phyloP scores from a whole-genome alignment of 2,888 invertebrate genomes.

The Anoncus sp. region DNA sequence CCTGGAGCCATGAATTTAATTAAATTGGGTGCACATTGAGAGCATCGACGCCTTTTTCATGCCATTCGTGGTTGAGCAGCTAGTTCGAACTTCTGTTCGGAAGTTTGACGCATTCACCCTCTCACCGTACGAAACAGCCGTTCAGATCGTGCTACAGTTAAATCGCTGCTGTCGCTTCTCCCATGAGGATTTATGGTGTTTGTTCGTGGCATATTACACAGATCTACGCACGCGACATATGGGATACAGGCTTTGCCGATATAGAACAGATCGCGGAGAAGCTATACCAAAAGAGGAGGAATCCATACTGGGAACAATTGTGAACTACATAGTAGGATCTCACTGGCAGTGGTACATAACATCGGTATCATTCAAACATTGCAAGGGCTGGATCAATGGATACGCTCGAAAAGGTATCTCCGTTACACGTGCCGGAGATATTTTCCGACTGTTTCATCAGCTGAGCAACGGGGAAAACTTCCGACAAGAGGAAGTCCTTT shows the following conservation, averaged over 20 bases:
- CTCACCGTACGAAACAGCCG: constrained; percentile 16
- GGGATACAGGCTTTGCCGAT: constrained; percentile 11
- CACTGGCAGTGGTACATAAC: background rate
- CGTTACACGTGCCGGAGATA: constrained; percentile 29
- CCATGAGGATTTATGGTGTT: constrained; percentile 59
- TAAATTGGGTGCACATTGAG: constrained; percentile 33
- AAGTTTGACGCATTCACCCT: constrained; percentile 40
- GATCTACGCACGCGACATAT: constrained; percentile 41
- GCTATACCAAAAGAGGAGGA: background rate
- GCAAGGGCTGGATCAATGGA: background rate
- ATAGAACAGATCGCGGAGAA: background rate
- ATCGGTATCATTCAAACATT: constrained; percentile 8
- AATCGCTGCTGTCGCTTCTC: constrained; percentile 61
- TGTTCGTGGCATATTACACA: constrained; percentile 39
- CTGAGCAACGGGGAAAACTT: constrained; percentile 18
- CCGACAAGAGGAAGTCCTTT: constrained; percentile 28
- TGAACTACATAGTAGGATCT: background rate
- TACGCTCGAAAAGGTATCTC: constrained; percentile 9
- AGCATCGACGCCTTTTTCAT: constrained; percentile 37
- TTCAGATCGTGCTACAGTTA: constrained; percentile 62
- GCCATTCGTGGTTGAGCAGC: constrained; percentile 38
- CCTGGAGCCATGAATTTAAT: constrained; percentile 59
- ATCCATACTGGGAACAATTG: background rate
- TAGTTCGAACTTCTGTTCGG: constrained; percentile 43
- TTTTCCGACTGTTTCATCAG: background rate